A percentile compares a stretch with the other conserved stretches of the same genome.
These are phyloP conservation scores for Solenodon paradoxus DNA, from an alignment of 2,113 vertebrate genomes.

Conservation along the genomic window DNA sequence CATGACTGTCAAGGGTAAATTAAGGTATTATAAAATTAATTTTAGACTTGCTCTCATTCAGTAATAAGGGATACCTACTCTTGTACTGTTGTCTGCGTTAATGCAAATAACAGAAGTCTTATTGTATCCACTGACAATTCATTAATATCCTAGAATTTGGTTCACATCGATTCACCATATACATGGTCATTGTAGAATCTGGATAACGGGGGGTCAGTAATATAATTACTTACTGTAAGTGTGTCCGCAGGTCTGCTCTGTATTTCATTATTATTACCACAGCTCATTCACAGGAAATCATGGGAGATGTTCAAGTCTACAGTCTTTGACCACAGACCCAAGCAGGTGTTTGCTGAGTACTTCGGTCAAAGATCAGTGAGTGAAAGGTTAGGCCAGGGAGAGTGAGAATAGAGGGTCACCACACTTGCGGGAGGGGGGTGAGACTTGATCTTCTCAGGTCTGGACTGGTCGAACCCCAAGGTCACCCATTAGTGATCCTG, in stretches of 20 bases:
- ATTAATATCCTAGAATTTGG: conserved; percentile 76
- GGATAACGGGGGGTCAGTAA: conserved; percentile 57
- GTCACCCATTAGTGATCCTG: conserved; percentile 99
- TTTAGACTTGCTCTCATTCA: conserved; percentile 68
- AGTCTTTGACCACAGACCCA: conserved; percentile 88
- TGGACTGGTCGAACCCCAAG: conserved; percentile 94
- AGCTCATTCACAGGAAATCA: conserved; percentile 90
- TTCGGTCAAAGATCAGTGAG: conserved; percentile 99
- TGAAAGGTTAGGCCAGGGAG: conserved; percentile 94
- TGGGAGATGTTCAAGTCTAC: conserved; percentile 83
- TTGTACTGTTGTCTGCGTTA: conserved; percentile 62
- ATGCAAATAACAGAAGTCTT: conserved; percentile 72
- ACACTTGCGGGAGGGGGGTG: conserved; percentile 89
- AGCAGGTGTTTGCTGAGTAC: conserved; percentile 99
- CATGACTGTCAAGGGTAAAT: conserved; percentile 69
- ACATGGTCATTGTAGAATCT: conserved; percentile 70
- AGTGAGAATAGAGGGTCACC: conserved; percentile 92
- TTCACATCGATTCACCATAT: conserved; percentile 79
- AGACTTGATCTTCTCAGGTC: conserved; percentile 98
- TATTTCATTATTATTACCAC: conserved; percentile 84
- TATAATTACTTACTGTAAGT: conserved; percentile 81
- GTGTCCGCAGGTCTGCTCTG: conserved; percentile 86
- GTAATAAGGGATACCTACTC: conserved; percentile 77
- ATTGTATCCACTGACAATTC: conserved; percentile 67
- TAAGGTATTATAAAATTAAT: conserved; percentile 75